Conservation (phyloP, 1,140 invertebrate genomes). For the Solenopsis fugax region DNA sequence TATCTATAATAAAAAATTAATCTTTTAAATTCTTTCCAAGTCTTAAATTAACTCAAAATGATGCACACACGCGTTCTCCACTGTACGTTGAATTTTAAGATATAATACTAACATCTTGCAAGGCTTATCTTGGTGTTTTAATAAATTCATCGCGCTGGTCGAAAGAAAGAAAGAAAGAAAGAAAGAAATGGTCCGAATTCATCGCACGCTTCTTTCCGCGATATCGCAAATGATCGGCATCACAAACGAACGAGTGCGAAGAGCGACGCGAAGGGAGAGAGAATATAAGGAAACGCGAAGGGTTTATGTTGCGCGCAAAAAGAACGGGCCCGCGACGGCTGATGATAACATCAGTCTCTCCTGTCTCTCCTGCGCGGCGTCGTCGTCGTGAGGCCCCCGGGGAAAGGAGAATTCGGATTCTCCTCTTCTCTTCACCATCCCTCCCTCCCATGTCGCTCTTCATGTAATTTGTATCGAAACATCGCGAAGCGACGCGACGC, state of each 20-base stretch:
- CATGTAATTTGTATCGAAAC: constrained; percentile 83
- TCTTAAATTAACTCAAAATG: not conserved
- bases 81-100: not conserved
- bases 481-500: constrained; percentile 74
- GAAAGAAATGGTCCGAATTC: not conserved
- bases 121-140: not conserved
- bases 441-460: constrained; percentile 72
- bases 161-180: not conserved
- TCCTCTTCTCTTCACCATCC: constrained; percentile 3
- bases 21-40: no score
- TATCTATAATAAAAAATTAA: no score
- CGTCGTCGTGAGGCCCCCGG: not conserved
- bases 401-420: constrained; percentile 22
- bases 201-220: constrained; percentile 62
- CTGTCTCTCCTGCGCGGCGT: constrained; percentile 57
- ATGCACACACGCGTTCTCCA: no score
- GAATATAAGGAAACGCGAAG: constrained; percentile 15
- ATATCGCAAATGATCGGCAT: constrained; percentile 69
- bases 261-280: constrained; percentile 24
- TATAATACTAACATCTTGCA: not conserved
- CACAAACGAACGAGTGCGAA: constrained; percentile 68
- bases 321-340: constrained; percentile 68
- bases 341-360: constrained; percentile 84
- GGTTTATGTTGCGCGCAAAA: constrained; percentile 70
- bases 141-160: constrained; percentile 24